Conservation (phyloP, 1,140 invertebrate genomes). For the Rhagoletis zephyria region DNA sequence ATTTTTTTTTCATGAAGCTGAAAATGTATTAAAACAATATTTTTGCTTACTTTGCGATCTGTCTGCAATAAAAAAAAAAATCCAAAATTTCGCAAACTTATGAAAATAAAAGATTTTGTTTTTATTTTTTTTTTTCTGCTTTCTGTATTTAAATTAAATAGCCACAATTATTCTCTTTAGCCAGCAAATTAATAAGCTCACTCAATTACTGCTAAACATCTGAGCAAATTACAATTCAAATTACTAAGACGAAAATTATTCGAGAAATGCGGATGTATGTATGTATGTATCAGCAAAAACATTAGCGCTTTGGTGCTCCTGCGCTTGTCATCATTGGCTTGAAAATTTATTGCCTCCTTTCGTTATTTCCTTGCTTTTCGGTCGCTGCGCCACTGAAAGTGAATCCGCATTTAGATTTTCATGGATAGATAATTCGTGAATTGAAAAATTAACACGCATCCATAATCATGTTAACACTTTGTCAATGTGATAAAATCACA, state of each 20-base stretch:
- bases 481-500: conserved; percentile 31
- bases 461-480: conserved; percentile 52
- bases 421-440: background rate
- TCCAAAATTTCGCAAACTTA: background rate
- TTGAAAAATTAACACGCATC: conserved; percentile 37
- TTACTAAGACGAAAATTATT: too few species aligned
- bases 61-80: background rate
- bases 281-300: background rate
- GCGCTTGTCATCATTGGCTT: background rate
- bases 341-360: background rate
- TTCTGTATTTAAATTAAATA: too few species aligned
- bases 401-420: conserved; percentile 13
- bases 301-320: background rate
- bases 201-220: too few species aligned
- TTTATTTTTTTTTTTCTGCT: background rate
- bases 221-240: too few species aligned
- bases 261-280: too few species aligned
- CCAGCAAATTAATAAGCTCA: too few species aligned
- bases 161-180: too few species aligned
- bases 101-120: background rate
- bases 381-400: background rate
- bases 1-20: background rate
- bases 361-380: background rate
- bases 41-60: conserved; percentile 1
- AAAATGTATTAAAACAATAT: background rate